phyloP scores from a whole-genome alignment of 1,140 invertebrate genomes.

The Lucilia sericata region DNA sequence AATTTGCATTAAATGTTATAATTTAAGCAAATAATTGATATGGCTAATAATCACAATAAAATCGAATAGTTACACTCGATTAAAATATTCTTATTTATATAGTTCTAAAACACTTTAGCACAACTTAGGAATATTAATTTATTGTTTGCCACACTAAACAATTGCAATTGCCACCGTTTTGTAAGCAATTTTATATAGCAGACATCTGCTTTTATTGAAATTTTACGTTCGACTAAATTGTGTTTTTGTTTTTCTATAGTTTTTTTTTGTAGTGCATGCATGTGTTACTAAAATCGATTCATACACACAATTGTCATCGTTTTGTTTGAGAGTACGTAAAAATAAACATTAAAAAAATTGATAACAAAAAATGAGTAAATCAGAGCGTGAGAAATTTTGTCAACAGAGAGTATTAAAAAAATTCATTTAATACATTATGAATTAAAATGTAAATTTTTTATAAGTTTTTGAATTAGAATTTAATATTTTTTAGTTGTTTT shows the following conservation, averaged over 20 bases:
- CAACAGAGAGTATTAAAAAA: background rate
- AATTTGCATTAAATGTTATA: background rate
- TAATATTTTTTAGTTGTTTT: background rate
- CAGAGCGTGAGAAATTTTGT: background rate
- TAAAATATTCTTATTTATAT: background rate
- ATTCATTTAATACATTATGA: background rate
- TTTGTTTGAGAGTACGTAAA: background rate
- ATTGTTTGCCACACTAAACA: background rate
- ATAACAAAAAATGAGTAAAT: background rate
- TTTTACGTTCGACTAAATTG: background rate
- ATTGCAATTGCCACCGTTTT: background rate
- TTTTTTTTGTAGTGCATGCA: background rate
- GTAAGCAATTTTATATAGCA: background rate
- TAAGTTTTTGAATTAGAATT: background rate
- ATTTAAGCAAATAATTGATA: background rate
- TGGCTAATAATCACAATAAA: background rate
- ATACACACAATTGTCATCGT: background rate
- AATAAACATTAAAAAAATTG: background rate
- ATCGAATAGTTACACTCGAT: too few species aligned
- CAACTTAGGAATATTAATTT: background rate
- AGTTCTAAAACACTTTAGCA: background rate
- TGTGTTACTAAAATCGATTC: conserved; percentile 15
- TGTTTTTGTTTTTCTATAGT: background rate
- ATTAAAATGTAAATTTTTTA: background rate
- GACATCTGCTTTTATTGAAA: conserved; percentile 25